A percentile compares a stretch with the other conserved stretches of the same genome.
Conservation (phyloP, 2,888 invertebrate genomes). For the Papilio demoleus region DNA sequence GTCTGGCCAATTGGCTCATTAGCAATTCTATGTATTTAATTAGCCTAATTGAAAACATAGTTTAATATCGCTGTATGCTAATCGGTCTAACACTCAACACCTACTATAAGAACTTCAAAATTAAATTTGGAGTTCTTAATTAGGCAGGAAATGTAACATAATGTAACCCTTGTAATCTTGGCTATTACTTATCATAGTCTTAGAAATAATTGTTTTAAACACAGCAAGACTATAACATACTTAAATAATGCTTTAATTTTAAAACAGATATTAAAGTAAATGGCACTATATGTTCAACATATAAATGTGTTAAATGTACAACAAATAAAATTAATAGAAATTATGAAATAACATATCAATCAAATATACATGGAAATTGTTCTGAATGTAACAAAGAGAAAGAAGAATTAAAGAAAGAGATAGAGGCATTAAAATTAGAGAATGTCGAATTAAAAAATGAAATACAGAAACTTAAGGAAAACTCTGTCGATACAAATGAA, state of each 20-base stretch:
- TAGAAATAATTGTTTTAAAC: no score
- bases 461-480: conserved; percentile 48
- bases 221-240: no score
- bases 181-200: no score
- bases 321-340: conserved; percentile 46
- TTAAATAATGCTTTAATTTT: background rate
- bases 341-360: background rate
- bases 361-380: conserved; percentile 7
- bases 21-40: no score
- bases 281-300: conserved; percentile 14
- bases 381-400: conserved; percentile 50
- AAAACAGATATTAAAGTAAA: conserved; percentile 26
- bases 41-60: no score
- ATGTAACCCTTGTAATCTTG: no score
- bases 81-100: no score
- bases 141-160: no score
- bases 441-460: conserved; percentile 64
- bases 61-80: no score
- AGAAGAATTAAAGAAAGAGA: conserved; percentile 55
- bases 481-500: conserved; percentile 38
- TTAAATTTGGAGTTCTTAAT: no score
- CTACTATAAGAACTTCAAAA: no score
- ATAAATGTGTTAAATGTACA: conserved; percentile 41
- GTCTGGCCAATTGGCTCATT: no score
- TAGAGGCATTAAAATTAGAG: conserved; percentile 58